Evolutionary conservation across 2,797 vertebrate genomes (phyloP).

Genomic region (Threskiornis aethiopicus): DNA sequence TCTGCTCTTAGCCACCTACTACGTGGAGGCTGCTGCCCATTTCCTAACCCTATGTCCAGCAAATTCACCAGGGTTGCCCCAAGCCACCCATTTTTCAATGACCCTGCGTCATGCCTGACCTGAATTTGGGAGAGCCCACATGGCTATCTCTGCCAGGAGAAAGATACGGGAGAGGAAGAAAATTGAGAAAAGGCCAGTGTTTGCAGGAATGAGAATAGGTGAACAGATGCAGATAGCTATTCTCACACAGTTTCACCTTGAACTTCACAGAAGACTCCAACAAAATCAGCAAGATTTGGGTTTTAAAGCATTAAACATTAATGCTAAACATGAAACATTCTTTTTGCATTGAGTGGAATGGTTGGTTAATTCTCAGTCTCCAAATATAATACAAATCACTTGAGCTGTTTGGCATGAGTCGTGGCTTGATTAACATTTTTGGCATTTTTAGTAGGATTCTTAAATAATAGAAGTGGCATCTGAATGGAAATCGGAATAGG

Average conservation of each 20-base stretch:
- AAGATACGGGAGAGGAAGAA: accelerated
- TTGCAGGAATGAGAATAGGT: neutral
- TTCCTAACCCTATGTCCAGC: neutral
- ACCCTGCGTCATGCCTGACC: neutral
- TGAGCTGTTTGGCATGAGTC: neutral
- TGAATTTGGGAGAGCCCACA: neutral
- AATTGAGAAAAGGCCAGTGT: neutral
- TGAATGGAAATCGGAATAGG: slow-evolving; percentile 41
- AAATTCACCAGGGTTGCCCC: neutral
- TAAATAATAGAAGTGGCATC: slow-evolving; percentile 53
- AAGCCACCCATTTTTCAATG: neutral
- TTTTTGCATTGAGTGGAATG: neutral
- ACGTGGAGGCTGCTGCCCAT: accelerated
- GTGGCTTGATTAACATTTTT: slow-evolving; percentile 23
- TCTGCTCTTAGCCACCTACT: neutral
- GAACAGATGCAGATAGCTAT: neutral
- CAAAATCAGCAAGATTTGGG: neutral
- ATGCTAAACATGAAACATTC: neutral
- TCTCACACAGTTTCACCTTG: neutral
- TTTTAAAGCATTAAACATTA: neutral
- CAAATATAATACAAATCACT: slow-evolving; percentile 14
- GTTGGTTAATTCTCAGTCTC: slow-evolving; percentile 2
- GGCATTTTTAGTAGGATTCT: slow-evolving; percentile 6
- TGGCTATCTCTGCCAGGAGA: neutral
- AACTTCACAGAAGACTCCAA: neutral